Evolutionary conservation across 2,797 vertebrate species (phyloP).

Genomic region (Sebastes nivosus): DNA sequence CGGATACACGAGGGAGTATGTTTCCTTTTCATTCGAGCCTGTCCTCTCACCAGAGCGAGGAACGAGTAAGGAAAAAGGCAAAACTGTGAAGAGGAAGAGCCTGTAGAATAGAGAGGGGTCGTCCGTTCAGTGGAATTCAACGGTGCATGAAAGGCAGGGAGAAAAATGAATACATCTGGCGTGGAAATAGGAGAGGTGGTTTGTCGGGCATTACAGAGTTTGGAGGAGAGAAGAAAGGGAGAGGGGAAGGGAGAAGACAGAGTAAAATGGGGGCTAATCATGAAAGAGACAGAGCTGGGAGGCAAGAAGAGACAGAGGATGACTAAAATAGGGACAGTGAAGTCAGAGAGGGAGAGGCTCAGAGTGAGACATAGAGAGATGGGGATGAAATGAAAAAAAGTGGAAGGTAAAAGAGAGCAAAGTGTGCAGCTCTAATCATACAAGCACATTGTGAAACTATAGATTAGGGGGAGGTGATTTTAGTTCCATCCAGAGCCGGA

Average conservation of each 20-base stretch:
- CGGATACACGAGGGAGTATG: conserved; percentile 28
- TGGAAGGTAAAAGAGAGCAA: conserved; percentile 40
- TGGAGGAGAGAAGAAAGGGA: conserved; percentile 45
- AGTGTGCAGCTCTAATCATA: conserved; percentile 44
- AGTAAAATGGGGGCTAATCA: conserved; percentile 49
- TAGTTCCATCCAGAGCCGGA: conserved; percentile 58
- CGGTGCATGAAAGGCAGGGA: conserved; percentile 60
- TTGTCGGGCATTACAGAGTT: conserved; percentile 55
- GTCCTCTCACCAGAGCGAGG: conserved; percentile 43
- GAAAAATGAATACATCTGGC: conserved; percentile 67
- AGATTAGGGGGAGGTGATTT: conserved; percentile 58
- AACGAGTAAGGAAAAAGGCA: conserved; percentile 38
- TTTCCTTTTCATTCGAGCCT: conserved; percentile 52
- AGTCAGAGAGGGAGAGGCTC: conserved; percentile 25
- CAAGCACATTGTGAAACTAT: conserved; percentile 40
- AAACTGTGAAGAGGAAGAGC: conserved; percentile 49
- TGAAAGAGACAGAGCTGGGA: conserved; percentile 47
- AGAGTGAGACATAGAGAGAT: conserved; percentile 19
- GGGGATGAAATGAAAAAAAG: conserved; percentile 13
- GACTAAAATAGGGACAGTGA: conserved; percentile 45
- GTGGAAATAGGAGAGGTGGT: conserved; percentile 62
- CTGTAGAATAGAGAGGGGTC: conserved; percentile 53
- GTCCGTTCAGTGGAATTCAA: conserved; percentile 55
- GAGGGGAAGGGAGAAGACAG: conserved; percentile 30
- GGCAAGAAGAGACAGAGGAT: conserved; percentile 43